Base-by-base conservation (phyloP, 2,888 invertebrate genomes). In the Strigamia crassipes region DNA sequence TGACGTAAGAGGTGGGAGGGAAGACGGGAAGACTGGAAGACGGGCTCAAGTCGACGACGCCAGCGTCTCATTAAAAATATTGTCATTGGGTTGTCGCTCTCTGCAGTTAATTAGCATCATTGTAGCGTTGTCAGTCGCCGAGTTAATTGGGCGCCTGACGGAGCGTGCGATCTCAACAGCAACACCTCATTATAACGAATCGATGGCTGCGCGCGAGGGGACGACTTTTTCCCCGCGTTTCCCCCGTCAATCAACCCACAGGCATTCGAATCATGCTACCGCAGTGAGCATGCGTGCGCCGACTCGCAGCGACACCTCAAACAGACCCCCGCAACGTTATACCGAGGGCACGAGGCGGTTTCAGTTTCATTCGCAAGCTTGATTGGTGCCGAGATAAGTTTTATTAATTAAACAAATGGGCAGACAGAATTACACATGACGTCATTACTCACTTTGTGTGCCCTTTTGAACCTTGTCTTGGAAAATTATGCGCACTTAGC, bases 71-170 rank as follows among this genome's bases (percentile, higher is more conserved):
- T 79, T 79, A 79, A 79, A 79, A 79, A 79, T 42, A 79, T 38
- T 79, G 46, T 79, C 46, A 41, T 42, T 41, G 23, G 42, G 42
- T 79, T 79, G 79, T 79, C 79, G 79, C 41, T 42, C 27, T 79
- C 79, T 79, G 79, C 79, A 79, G 79, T 79, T 79, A 79, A 79
- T 79, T 79, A 79, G 79, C 46, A 38, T 38, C 46, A 42, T 79
- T 79, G 79, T 79, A 38, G 46, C 23, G 38, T 42, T 79, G 79
- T 79, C 79, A 79, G 79, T 42, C 46, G 79, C 79, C 46, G 79
- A 79, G 79, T 79, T 79, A 79, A 79, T 79, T 79, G 79, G 23
- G 41, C 46, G 79, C 79, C 61, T 79, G 79, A 79, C 79, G 79
- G 46, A 79, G 78, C 31, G 78, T 61, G 61, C 61, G 61, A 61